Base-by-base conservation (phyloP, 2,888 invertebrate species). In the Clistopyga incitator region DNA sequence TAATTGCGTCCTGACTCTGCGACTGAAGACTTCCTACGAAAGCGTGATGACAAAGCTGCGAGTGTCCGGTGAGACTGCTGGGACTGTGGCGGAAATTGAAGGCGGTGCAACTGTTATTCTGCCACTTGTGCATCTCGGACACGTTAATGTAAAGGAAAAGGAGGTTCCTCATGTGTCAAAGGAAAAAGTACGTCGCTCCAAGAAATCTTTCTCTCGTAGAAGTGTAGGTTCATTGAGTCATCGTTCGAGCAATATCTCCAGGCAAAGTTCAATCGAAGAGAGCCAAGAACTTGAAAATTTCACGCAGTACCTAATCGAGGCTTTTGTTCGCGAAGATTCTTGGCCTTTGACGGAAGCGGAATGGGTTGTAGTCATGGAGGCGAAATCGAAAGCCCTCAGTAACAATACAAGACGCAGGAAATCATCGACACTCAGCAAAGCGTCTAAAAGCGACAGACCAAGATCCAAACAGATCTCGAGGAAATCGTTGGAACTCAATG, bases 281-380 rank as follows among this genome's bases (percentile, higher is more conserved):
- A 15, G n/a, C 13, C 20, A 42, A n/a, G 34, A 59, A 10, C 20
- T 38, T 2, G 47, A 54, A 0, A 74, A 77, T 8, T 11, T 25
- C n/a, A 74, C 34, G n/a, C 47, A 34, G 2, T 90, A 88, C 72
- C 81, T 82, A 2, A 45, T 92, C 13, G 92, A 93, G 68, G 93
- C 90, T 11, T 88, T 85, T 6, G 91, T 93, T n/a, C 74, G 93
- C 0, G 88, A 93, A 4, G 84, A 93, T 68, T 91, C 92, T 1
- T 94, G 94, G 94, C 94, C 94, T 1, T 84, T 94, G 68, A 92
- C 91, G 0, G 84, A 80, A 6, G 77, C 82, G 0, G 94, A 94
- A 86, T 94, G 94, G 94, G 74, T 81, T 0, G 81, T 88, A 1
- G 92, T 91, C 0, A 87, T 90, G 13, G 87, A 89, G 18, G 78